Evolutionary conservation across 2,888 invertebrate species (phyloP), one percentile per base, ranked within the genome.

Genomic region (Callyntrura sp.): DNA sequence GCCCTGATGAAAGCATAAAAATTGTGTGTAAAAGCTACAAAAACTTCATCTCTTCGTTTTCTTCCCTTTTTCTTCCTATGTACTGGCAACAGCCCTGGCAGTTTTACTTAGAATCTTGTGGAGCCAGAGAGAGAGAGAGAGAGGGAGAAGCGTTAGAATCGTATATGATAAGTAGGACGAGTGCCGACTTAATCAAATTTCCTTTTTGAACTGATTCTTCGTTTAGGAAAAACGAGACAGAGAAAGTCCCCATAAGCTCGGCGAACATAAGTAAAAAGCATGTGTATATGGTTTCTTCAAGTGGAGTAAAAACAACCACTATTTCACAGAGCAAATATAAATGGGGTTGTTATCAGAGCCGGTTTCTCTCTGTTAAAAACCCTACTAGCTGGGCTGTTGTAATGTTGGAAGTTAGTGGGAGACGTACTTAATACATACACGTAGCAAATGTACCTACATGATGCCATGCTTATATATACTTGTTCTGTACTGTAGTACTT

Each of bases 181-280:
- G 88, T 88, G 88, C 83, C 76, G 88, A 88, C 88, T 88, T 88
- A 88, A 88, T 88, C 88, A 88, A 88, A 88, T 88, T 88, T 88
- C 83, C 88, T 88, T 88, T 83, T 88, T 83, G 76, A 83, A 88
- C 88, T 88, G 88, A 88, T 88, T 88, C 88, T 87, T 86, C 76
- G 62, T 17, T 57, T 65, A 85, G 51, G 85, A 85, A 86, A 84
- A 86, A 84, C 84, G 84, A 35, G 35, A 84, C 70, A 70, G 57
- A 25, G 28, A 82, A 86, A 79, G 79, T 79, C 86, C 79, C 86
- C 79, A 86, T 68, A 86, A 86, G 86, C 79, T 57, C 51, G 9
- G 23, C n/a, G 45, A 6, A 85, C 17, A 28, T 20, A 43, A 85
- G 57, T 76, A 87, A 73, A 87, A 73, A 65, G 48, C 35, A 84